phyloP scores from a whole-genome alignment of 2,797 vertebrate genomes.

The Tokudaia muenninki region DNA sequence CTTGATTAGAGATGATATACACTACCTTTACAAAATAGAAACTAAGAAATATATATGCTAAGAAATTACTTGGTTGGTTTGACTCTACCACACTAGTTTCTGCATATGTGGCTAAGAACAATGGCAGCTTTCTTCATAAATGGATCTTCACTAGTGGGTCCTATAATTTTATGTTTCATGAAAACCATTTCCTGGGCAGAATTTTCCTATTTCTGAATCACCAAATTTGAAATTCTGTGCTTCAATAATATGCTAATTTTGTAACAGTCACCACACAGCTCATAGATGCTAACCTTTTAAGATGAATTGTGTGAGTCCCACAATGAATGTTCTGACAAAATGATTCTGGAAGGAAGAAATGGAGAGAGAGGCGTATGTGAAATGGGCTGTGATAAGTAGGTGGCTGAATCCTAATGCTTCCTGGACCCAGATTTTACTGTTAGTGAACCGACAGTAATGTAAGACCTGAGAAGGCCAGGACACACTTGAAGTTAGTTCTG shows the following conservation, averaged over 20 bases:
- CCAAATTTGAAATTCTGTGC: constrained; percentile 19
- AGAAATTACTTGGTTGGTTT: not conserved
- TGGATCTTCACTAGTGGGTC: not conserved
- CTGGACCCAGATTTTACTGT: not conserved
- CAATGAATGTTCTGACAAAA: not conserved
- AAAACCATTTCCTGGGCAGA: constrained; percentile 10
- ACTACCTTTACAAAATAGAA: constrained; percentile 13
- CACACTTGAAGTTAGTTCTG: not conserved
- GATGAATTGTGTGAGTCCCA: not conserved
- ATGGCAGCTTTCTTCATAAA: not conserved
- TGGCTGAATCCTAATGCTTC: not conserved
- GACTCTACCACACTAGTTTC: not conserved
- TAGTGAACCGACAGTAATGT: not conserved
- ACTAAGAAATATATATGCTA: constrained; percentile 5
- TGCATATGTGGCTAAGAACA: not conserved
- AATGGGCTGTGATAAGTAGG: not conserved
- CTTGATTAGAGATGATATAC: constrained; percentile 49
- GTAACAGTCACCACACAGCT: not conserved
- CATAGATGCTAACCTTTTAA: constrained; percentile 25
- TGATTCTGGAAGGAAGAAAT: constrained; percentile 10
- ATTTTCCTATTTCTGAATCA: constrained; percentile 12
- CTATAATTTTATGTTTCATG: constrained; percentile 38
- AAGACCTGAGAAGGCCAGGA: not conserved
- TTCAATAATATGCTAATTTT: constrained; percentile 38
- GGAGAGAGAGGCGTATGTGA: not conserved